Conservation (phyloP, 2,797 vertebrate genomes). For the Limosa lapponica region DNA sequence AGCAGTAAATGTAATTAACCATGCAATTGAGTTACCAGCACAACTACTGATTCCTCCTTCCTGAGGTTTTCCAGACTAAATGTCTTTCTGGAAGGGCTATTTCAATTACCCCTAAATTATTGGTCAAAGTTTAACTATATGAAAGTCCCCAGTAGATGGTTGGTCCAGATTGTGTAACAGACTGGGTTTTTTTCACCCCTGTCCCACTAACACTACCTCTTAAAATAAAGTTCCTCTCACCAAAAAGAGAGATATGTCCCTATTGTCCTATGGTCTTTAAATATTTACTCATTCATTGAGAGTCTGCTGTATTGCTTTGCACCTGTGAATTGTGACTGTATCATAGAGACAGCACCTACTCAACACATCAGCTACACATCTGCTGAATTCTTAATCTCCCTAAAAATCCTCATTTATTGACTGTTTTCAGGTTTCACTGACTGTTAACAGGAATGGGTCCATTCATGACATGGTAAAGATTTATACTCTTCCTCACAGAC, state of each 20-base stretch:
- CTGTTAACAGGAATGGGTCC: background rate
- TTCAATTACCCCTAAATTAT: background rate
- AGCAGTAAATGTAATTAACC: background rate
- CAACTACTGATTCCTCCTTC: background rate
- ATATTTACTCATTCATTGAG: background rate
- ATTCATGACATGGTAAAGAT: background rate
- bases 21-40: background rate
- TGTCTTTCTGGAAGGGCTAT: background rate
- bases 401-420: background rate
- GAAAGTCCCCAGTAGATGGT: background rate
- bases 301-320: background rate
- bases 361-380: background rate
- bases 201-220: background rate
- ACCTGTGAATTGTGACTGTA: background rate
- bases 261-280: background rate
- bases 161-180: background rate
- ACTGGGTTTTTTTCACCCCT: background rate
- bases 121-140: background rate
- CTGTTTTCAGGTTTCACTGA: background rate
- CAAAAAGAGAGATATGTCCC: background rate
- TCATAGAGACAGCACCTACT: background rate
- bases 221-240: slow-evolving; percentile 2
- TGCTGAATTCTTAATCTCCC: background rate
- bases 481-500: background rate
- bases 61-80: background rate